Evolutionary conservation across 1,140 invertebrate species (phyloP), one percentile per base, ranked within the genome.

Genomic region (Dendrolimus kikuchii): DNA sequence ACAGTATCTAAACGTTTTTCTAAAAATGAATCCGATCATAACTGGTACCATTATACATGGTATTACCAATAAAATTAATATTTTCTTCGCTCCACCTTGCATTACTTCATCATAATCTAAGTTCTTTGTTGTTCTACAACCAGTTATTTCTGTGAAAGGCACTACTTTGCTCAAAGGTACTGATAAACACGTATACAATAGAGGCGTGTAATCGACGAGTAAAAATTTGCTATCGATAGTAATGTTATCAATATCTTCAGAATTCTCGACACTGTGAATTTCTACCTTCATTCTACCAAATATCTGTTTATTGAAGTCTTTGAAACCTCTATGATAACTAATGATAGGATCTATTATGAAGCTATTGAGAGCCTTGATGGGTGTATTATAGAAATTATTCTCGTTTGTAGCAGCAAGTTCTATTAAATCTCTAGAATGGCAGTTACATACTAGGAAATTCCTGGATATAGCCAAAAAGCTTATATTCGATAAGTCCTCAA

Each of bases 391-490:
- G 5, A 40, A 38, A 0, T 10, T 48, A 5, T 47, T 61, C 51
- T 83, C 75, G 41, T 75, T 86, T 41, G 49, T 61, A 7, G 71
- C 67, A 0, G 81, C 85, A 7, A 84, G 55, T 10, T 89, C 86
- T 10, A 83, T 81, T 0, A 91, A 68, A 7, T 88, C 76, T 53
- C 87, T 77, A 0, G 81, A 50, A 5, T 81, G 53, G 54, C 89
- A 89, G 54, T 88, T 88, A 53, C 90, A 92, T 0, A 90, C 64
- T 6, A 91, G 84, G 10, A 84, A 77, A 60, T 91, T 91, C 0
- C 74, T 71, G 0, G 85, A 80, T 0, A 91, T 38, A 8, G 79
- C 81, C 0, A 91, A 43, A 37, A 78, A 81, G 7, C 62, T 55
- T 68, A 87, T 6, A 9, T 68, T 59, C 46, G 67, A 40, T 56